These are phyloP conservation scores for Leptodactylus fuscus DNA, from an alignment of 2,113 vertebrate genomes.

Conservation along the genomic window DNA sequence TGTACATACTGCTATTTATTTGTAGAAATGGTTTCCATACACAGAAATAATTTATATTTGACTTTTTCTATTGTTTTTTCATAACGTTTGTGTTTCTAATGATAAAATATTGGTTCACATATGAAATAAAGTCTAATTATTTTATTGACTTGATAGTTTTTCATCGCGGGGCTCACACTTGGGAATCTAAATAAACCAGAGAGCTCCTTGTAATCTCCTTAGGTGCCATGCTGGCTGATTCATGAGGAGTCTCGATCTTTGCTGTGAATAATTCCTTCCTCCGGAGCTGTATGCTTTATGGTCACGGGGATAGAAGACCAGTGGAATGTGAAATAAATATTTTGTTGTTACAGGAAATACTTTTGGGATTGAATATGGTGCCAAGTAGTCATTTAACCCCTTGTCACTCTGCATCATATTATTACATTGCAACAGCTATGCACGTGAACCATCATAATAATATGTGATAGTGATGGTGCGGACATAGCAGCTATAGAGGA, in stretches of 20 bases:
- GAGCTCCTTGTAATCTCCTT: not conserved
- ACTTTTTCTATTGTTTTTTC: not conserved
- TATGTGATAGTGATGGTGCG: too few relatives aligned
- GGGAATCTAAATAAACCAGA: not conserved
- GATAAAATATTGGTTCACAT: not conserved
- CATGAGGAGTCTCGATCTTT: conserved; percentile 10
- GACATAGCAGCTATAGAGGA: too few relatives aligned
- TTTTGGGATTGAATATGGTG: not conserved
- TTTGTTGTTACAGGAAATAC: not conserved
- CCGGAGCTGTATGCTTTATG: not conserved
- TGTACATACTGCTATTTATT: conserved; percentile 28
- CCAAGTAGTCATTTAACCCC: not conserved
- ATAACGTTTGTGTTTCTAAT: not conserved
- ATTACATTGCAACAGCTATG: too few relatives aligned
- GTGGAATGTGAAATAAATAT: not conserved
- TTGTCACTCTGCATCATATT: too few relatives aligned
- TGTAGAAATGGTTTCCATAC: not conserved
- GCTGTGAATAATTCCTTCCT: conserved; percentile 21
- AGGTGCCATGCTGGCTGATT: not conserved
- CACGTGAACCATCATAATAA: too few relatives aligned
- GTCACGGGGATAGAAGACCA: not conserved
- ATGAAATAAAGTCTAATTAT: not conserved
- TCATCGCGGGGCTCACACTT: not conserved
- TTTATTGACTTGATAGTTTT: not conserved
- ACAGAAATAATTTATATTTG: not conserved